These are phyloP conservation scores for Montipora capitata DNA, from an alignment of 92 coral and sea anemone species.

Conservation along the genomic window DNA sequence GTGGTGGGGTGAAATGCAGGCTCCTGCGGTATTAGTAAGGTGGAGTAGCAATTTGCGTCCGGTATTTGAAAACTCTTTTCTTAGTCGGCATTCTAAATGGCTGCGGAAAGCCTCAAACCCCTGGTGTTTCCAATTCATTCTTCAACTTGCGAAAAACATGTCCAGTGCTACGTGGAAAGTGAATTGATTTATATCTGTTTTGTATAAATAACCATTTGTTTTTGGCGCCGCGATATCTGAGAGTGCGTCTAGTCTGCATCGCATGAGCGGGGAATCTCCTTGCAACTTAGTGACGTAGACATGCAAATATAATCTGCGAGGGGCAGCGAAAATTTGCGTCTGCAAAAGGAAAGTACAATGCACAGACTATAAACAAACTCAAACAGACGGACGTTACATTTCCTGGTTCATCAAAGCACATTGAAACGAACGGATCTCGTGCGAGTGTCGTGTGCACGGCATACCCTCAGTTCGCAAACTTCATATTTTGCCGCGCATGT, in stretches of 20 bases:
- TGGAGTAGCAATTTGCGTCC: no score
- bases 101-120: no score
- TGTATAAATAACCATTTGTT: background rate
- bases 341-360: background rate
- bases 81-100: no score
- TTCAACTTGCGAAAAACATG: background rate
- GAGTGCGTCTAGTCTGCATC: background rate
- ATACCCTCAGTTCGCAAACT: background rate
- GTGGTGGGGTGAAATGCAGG: no score
- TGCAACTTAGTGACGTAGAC: constrained; percentile 1
- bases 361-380: constrained; percentile 5
- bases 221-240: background rate
- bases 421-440: background rate
- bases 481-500: constrained; percentile 2
- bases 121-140: background rate
- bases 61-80: no score
- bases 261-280: background rate
- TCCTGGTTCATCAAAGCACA: background rate
- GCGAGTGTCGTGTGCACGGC: background rate
- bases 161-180: background rate
- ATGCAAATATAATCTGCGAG: background rate
- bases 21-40: no score
- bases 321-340: background rate
- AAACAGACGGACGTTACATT: background rate
- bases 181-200: constrained; percentile 8